These are phyloP conservation scores for Coleophora flavipennella DNA, from an alignment of 2,888 invertebrate species.

Conservation along the genomic window DNA sequence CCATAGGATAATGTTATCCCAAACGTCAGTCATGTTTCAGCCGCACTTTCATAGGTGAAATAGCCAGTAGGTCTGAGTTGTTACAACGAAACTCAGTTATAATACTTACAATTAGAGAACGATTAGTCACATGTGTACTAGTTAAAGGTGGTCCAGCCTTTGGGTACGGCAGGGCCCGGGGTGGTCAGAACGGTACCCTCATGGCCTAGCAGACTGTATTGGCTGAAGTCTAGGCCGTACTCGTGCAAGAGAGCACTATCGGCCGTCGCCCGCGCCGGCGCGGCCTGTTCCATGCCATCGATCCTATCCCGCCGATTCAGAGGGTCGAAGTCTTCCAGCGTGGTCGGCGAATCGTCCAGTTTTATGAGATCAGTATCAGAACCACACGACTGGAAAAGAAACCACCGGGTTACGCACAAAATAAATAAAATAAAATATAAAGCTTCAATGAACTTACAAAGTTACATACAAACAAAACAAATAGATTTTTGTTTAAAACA, in stretches of 20 bases:
- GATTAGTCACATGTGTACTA: conserved; percentile 22
- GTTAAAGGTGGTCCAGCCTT: conserved; percentile 62
- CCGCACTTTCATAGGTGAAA: too few relatives aligned
- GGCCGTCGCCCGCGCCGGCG: conserved; percentile 46
- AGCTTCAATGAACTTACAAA: too few relatives aligned
- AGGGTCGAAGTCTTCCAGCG: conserved; percentile 61
- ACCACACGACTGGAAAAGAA: conserved; percentile 61
- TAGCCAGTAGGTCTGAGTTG: too few relatives aligned
- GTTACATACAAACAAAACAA: too few relatives aligned
- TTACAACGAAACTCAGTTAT: too few relatives aligned
- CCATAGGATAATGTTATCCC: too few relatives aligned
- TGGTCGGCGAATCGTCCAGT: conserved; percentile 57
- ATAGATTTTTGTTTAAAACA: too few relatives aligned
- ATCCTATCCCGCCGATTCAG: conserved; percentile 48
- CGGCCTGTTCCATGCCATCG: conserved; percentile 41
- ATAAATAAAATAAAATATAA: conserved; percentile 4
- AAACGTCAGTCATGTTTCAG: too few relatives aligned
- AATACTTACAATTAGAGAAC: too few relatives aligned
- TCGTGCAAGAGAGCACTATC: conserved; percentile 81
- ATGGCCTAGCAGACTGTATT: conserved; percentile 60
- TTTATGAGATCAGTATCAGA: conserved; percentile 62
- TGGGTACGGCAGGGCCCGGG: conserved; percentile 33
- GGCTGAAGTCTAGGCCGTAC: conserved; percentile 80
- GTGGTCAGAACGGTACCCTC: conserved; percentile 22
- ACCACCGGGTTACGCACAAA: conserved; percentile 31